These are phyloP conservation scores for Sphaerodactylus townsendi DNA, from an alignment of 2,113 vertebrate genomes.

Conservation along the genomic window DNA sequence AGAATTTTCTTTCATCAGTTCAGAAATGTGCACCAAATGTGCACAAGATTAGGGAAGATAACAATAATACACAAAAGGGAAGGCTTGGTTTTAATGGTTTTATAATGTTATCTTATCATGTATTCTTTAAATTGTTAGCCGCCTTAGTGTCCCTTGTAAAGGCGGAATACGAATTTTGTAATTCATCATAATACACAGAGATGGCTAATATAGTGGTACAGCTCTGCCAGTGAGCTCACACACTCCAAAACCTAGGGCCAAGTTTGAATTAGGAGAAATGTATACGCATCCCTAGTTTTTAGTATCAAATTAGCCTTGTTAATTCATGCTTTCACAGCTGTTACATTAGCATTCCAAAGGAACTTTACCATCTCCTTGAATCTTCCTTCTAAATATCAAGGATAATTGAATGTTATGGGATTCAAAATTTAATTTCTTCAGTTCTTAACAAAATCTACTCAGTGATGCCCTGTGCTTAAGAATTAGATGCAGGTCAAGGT, in stretches of 20 bases:
- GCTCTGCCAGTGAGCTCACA: constrained; percentile 2
- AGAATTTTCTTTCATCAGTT: background rate
- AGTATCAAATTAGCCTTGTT: constrained; percentile 52
- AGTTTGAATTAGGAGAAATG: constrained; percentile 32
- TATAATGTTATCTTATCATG: too few species aligned
- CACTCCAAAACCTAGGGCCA: constrained; percentile 41
- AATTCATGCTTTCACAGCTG: constrained; percentile 69
- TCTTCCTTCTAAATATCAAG: constrained; percentile 62
- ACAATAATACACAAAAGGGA: background rate
- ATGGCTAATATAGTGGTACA: background rate
- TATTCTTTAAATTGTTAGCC: too few species aligned
- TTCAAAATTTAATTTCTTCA: constrained; percentile 62
- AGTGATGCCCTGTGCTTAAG: constrained; percentile 48
- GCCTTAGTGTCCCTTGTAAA: too few species aligned
- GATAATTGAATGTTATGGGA: constrained; percentile 69
- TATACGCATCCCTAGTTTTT: constrained; percentile 44
- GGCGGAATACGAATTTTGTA: too few species aligned
- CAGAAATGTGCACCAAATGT: background rate
- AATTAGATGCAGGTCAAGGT: constrained; percentile 55
- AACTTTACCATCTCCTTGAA: constrained; percentile 66
- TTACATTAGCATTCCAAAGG: constrained; percentile 71
- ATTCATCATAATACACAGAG: background rate
- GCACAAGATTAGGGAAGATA: background rate
- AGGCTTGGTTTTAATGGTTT: too few species aligned
- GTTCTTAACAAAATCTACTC: constrained; percentile 67